Base-by-base conservation (phyloP, 2,888 invertebrate genomes). In the Formica aserva region DNA sequence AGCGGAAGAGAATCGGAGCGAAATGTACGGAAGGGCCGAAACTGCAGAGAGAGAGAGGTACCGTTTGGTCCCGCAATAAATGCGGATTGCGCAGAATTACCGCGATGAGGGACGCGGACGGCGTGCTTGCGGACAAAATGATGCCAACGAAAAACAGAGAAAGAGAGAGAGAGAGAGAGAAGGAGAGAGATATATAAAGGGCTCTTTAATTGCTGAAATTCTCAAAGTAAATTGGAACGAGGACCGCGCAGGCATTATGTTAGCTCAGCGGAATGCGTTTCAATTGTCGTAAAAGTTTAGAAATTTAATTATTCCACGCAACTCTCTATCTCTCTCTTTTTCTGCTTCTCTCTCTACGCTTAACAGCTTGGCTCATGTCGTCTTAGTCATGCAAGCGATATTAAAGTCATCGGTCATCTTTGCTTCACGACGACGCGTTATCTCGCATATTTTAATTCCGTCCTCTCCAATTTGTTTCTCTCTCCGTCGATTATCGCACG, bases 261-360 rank as follows among this genome's bases (percentile, higher is more conserved):
- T 72, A 57, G 11, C 55, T 52, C 55, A 41, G 15, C 71, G 86
- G 83, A 89, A 88, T 87, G 69, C 85, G 84, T 71, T 80, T 71
- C 75, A 85, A 87, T 86, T 82, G 86, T 87, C 88, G 86, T 88
- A 87, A 88, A 90, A 88, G 69, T 85, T 91, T 85, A 86, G 88
- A 92, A 92, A 92, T 92, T 92, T 92, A 92, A 92, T 92, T 92
- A 92, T 91, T 85, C 75, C 77, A 84, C 38, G 48, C 80, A n/a
- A 62, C 69, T 55, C 57, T 41, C 41, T 13, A 18, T n/a, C 18
- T 15, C 15, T 35, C 52, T 38, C 22, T 75, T 13, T 29, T 32
- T 6, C 41, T 9, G 9, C 4, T 8, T 74, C 13, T 26, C 60
- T 74, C 38, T 62, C 38, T 62, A 22, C 22, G 22, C 22, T 71